These are phyloP conservation scores for Poicephalus meyeri DNA, from an alignment of 2,113 vertebrate genomes.

Conservation along the genomic window DNA sequence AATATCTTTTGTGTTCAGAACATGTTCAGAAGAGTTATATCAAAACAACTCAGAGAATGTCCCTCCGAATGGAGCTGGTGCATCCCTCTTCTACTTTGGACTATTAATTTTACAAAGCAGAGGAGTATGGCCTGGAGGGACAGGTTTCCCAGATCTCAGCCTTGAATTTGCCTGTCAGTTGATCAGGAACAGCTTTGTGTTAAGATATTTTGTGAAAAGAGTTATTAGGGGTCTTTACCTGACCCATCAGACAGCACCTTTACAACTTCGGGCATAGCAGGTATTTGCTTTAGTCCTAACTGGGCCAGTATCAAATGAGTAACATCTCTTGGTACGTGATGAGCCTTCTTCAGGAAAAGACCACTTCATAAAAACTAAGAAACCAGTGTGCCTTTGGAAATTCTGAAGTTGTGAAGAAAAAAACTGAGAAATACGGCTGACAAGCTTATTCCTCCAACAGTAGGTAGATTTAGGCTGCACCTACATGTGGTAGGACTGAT, in stretches of 20 bases:
- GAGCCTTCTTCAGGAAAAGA: not conserved
- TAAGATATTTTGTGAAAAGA: not conserved
- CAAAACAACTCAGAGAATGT: not conserved
- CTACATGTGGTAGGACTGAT: not conserved
- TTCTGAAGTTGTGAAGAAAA: not conserved
- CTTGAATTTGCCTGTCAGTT: not conserved
- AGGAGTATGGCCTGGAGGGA: not conserved
- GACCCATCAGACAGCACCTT: not conserved
- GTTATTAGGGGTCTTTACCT: not conserved
- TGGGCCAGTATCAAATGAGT: not conserved
- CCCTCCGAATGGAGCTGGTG: not conserved
- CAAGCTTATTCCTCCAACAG: not conserved
- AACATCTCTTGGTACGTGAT: not conserved
- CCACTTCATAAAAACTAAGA: not conserved
- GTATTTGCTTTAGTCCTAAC: not conserved
- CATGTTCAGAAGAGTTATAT: not conserved
- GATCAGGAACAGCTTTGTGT: not conserved
- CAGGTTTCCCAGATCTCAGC: not conserved
- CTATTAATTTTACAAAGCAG: not conserved
- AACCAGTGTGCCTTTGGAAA: not conserved
- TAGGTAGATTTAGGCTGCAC: not conserved
- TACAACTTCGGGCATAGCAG: not conserved
- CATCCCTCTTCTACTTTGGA: not conserved
- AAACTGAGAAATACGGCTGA: not conserved
- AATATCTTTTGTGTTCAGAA: not conserved